Percentiles rank a stretch among this genome's conserved stretches.
phyloP scores from a whole-genome alignment of 2,888 invertebrate genomes.

The Campoplex capitator region DNA sequence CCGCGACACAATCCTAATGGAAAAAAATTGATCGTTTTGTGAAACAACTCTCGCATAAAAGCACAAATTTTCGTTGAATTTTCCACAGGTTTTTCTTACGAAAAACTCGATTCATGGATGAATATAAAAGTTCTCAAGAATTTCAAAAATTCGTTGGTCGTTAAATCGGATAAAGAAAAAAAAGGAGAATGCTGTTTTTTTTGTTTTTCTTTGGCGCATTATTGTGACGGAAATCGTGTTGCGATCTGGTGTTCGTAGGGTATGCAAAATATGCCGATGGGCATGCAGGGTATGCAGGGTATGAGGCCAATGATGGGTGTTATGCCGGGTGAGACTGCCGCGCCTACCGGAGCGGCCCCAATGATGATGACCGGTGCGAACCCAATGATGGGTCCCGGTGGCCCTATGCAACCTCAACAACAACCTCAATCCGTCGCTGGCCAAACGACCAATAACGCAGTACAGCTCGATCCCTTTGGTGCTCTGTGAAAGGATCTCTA shows the following conservation, averaged over 20 bases:
- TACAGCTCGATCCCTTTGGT: conserved; percentile 86
- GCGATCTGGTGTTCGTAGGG: conserved; percentile 75
- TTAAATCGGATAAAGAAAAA: conserved; percentile 1
- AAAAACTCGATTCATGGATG: neutral
- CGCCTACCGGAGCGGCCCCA: conserved; percentile 76
- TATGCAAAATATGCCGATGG: conserved; percentile 82
- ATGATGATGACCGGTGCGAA: conserved; percentile 79
- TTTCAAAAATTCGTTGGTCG: conserved; percentile 24
- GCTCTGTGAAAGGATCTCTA: conserved; percentile 82
- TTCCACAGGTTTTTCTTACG: neutral
- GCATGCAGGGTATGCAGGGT: conserved; percentile 79
- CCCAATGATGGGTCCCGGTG: conserved; percentile 76
- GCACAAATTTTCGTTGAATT: neutral
- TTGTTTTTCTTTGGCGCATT: conserved; percentile 31
- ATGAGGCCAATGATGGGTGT: conserved; percentile 82
- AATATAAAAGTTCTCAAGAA: neutral
- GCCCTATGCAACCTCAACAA: conserved; percentile 75
- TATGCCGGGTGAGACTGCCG: conserved; percentile 78
- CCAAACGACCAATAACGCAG: conserved; percentile 84
- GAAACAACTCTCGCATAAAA: neutral
- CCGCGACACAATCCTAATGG: too few species aligned
- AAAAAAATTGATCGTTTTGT: too few species aligned
- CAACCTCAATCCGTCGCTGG: conserved; percentile 78
- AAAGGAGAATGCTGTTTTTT: neutral
- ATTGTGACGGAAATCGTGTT: conserved; percentile 54